Evolutionary conservation across 2,888 invertebrate genomes (phyloP).

Genomic region (Zygaena filipendulae): DNA sequence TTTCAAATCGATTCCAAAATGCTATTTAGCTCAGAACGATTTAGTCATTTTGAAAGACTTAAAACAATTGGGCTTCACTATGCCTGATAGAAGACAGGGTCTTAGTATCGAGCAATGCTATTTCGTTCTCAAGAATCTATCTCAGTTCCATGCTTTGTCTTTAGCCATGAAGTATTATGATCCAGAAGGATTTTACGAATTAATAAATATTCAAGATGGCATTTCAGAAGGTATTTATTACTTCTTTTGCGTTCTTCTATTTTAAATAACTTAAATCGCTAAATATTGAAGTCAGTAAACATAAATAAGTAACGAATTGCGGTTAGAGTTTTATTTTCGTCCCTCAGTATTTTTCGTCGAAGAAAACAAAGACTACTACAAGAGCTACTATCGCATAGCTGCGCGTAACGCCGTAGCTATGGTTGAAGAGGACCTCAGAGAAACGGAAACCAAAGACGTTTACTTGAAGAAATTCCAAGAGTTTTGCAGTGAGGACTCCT

Average conservation of each 20-base stretch:
- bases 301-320: too few relatives aligned
- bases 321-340: too few relatives aligned
- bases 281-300: not conserved
- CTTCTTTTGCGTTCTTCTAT: not conserved
- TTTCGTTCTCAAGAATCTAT: conserved; percentile 68
- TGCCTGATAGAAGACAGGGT: conserved; percentile 73
- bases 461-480: conserved; percentile 69
- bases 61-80: conserved; percentile 67
- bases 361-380: conserved; percentile 76
- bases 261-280: not conserved
- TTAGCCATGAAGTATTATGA: conserved; percentile 70
- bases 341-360: conserved; percentile 68
- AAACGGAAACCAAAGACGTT: conserved; percentile 45
- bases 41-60: conserved; percentile 71
- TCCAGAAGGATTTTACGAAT: conserved; percentile 64
- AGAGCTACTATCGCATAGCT: conserved; percentile 73
- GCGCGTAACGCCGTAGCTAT: conserved; percentile 73
- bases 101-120: conserved; percentile 70
- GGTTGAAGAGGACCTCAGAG: conserved; percentile 60
- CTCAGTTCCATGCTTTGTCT: conserved; percentile 73
- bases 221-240: conserved; percentile 47
- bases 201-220: conserved; percentile 51
- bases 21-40: conserved; percentile 69
- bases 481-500: conserved; percentile 72
- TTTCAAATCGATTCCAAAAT: conserved; percentile 69